Evolutionary conservation across 2,797 vertebrate genomes (phyloP).

Genomic region (Mycteria americana): DNA sequence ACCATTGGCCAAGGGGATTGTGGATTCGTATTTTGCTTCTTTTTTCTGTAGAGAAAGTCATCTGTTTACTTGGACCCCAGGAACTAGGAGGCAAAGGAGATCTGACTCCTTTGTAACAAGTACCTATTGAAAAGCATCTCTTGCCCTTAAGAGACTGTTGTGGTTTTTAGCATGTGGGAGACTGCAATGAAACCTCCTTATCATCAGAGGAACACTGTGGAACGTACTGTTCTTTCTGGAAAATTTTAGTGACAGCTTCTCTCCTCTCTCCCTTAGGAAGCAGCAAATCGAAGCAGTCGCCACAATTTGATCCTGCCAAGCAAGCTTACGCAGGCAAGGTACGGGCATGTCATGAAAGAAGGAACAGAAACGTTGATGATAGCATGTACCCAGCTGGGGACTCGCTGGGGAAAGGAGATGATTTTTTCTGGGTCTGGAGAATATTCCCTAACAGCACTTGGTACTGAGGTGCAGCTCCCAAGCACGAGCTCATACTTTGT

Average conservation of each 20-base stretch:
- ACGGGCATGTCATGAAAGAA: background rate
- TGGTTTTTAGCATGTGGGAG: background rate
- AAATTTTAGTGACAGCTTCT: background rate
- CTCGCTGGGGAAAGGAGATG: background rate
- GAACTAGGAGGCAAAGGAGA: background rate
- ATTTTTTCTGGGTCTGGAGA: background rate
- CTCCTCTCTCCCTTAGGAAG: conserved; percentile 60
- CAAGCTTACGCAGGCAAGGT: conserved; percentile 74
- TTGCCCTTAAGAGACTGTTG: background rate
- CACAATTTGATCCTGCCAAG: conserved; percentile 89
- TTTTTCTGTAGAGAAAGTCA: background rate
- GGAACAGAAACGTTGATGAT: background rate
- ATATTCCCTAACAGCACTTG: background rate
- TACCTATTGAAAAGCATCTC: background rate
- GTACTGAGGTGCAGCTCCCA: background rate
- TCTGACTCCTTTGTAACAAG: background rate
- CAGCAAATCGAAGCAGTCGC: conserved; percentile 78
- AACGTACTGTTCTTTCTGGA: background rate
- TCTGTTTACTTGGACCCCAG: background rate
- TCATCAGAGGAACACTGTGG: background rate
- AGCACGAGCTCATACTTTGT: background rate
- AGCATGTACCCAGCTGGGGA: background rate
- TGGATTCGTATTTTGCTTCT: background rate
- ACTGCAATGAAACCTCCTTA: background rate
- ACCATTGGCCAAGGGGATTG: background rate